Evolutionary conservation across 2,113 vertebrate species (phyloP), one percentile per base, ranked within the genome.

Genomic region (Spea multiplicata): DNA sequence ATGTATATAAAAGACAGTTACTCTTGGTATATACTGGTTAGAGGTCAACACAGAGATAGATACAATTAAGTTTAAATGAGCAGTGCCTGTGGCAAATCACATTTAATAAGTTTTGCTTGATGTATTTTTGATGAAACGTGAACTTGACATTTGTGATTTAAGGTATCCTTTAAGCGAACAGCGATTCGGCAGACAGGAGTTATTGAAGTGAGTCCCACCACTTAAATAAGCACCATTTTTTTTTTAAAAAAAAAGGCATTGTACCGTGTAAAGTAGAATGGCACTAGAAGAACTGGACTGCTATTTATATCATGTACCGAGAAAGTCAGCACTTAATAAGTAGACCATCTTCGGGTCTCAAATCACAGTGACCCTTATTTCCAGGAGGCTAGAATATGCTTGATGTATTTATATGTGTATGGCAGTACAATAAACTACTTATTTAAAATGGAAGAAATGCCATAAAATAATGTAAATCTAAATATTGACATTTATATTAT

Each of bases 41-140:
- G 71, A 84, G 87, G 81, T 87, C 80, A 86, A 77, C 64, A 8
- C 13, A 84, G 79, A 86, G 57, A 82, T 48, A 75, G 82, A 46
- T 16, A 73, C 83, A 84, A 75, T 82, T 83, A 81, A 85, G 83
- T 81, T 64, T 74, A 77, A 66, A 80, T 17, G 48, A 49, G 61
- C 74, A 85, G 46, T 13, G 64, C 52, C 69, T 83, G 66, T 71
- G 81, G 82, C 80, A 81, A 81, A 66, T 78, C 75, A 46, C 30
- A 67, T 16, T 82, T 78, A 69, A 5, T 76, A 44, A 50, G n/a
- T 68, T 81, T 64, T 67, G 75, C 8, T 85, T 82, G 69, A n/a
- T 50, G 66, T 48, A 82, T 75, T 74, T 82, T 53, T 84, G 74
- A 84, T 61, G 83, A 80, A 83, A 82, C 73, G 0, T 80, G 66